Conservation (phyloP, 1,140 invertebrate species). For the Caerostris darwini region DNA sequence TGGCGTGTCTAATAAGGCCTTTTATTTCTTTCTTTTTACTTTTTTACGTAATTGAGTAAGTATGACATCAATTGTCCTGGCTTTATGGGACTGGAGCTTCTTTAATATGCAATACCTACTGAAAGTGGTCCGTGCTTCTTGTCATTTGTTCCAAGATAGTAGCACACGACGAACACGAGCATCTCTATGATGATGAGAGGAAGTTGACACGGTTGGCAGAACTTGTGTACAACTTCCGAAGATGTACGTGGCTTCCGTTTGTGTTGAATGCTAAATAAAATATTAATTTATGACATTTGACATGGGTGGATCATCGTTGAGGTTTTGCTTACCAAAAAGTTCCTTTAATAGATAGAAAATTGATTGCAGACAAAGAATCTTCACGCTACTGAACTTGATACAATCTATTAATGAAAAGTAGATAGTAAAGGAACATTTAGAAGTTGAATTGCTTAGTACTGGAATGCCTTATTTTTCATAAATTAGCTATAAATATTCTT, state of each 20-base stretch:
- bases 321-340: neutral
- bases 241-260: neutral
- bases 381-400: no score
- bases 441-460: no score
- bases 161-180: neutral
- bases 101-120: constrained; percentile 51
- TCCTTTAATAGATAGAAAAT: neutral
- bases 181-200: neutral
- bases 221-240: neutral
- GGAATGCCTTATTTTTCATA: no score
- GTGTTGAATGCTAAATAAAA: neutral
- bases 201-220: constrained; percentile 35
- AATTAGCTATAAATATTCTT: no score
- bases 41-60: constrained; percentile 65
- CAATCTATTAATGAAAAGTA: no score
- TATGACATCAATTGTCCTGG: constrained; percentile 13
- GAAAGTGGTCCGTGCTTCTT: constrained; percentile 33
- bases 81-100: neutral
- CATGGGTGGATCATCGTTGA: neutral
- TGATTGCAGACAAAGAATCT: no score
- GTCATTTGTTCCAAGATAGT: constrained; percentile 20
- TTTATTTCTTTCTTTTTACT: constrained; percentile 39
- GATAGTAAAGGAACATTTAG: no score
- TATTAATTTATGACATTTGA: neutral
- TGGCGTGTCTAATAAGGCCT: constrained; percentile 65